Evolutionary conservation across 2,113 vertebrate species (phyloP).

Genomic region (Austrofundulus limnaeus): DNA sequence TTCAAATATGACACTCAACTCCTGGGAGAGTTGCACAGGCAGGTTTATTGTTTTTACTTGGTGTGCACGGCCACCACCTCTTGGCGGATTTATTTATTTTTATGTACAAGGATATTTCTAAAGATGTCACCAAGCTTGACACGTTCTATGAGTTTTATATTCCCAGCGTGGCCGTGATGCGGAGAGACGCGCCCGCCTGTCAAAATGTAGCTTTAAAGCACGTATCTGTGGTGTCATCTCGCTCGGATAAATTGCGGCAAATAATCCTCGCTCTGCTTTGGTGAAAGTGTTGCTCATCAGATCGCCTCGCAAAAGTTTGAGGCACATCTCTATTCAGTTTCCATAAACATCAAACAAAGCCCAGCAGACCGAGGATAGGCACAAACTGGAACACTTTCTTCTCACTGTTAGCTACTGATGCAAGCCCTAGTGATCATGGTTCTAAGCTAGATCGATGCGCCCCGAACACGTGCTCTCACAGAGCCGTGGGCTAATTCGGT

Average conservation of each 20-base stretch:
- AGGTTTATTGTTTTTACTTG: conserved; percentile 65
- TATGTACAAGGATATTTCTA: conserved; percentile 57
- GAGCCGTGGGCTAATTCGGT: conserved; percentile 60
- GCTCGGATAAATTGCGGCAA: conserved; percentile 23
- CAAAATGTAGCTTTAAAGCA: conserved; percentile 16
- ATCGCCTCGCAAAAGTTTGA: conserved; percentile 31
- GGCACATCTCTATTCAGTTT: conserved; percentile 42
- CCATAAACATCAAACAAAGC: conserved; percentile 53
- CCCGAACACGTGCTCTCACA: conserved; percentile 45
- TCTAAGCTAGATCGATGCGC: conserved; percentile 50
- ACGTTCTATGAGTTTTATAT: conserved; percentile 42
- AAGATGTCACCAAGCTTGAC: conserved; percentile 48
- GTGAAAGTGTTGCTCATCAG: conserved; percentile 6
- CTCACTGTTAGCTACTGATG: conserved; percentile 31
- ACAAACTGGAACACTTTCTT: conserved; percentile 43
- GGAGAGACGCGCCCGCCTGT: conserved; percentile 27
- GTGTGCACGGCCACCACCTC: conserved; percentile 50
- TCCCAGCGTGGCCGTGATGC: conserved; percentile 15
- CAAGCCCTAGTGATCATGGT: conserved; percentile 18
- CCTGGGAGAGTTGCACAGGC: conserved; percentile 42
- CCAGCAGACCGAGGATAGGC: conserved; percentile 31
- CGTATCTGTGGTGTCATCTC: conserved; percentile 28
- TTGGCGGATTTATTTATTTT: conserved; percentile 69
- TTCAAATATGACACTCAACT: conserved; percentile 54
- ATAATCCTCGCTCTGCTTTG: conserved; percentile 30